phyloP scores from a whole-genome alignment of 2,888 invertebrate genomes.

The Cheilosia soror region DNA sequence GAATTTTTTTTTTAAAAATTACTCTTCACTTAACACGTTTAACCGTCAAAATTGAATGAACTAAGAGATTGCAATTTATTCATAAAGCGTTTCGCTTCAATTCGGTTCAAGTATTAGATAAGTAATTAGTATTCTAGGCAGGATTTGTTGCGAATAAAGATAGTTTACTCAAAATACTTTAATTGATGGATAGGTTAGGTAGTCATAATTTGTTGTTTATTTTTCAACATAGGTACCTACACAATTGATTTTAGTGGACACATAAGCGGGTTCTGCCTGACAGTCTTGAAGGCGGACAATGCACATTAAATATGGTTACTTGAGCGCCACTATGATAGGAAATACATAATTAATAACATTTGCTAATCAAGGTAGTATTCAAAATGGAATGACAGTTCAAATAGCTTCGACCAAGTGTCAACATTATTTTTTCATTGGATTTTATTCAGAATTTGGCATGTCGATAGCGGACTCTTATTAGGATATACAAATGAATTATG shows the following conservation, averaged over 20 bases:
- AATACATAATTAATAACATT: not conserved
- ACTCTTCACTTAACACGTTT: not conserved
- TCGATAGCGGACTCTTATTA: too few relatives aligned
- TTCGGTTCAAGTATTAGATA: conserved; percentile 11
- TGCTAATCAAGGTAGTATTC: not conserved
- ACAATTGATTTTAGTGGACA: conserved; percentile 7
- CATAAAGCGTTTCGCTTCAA: conserved; percentile 6
- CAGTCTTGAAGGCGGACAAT: not conserved
- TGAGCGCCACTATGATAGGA: not conserved
- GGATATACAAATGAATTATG: too few relatives aligned
- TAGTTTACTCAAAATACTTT: not conserved
- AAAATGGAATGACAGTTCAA: too few relatives aligned
- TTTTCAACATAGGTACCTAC: not conserved
- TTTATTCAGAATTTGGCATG: too few relatives aligned
- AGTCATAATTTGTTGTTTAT: conserved; percentile 4
- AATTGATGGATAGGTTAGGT: not conserved
- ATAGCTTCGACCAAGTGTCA: too few relatives aligned
- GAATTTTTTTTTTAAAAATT: not conserved
- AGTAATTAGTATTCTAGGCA: conserved; percentile 13
- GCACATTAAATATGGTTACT: not conserved
- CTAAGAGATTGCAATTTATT: conserved; percentile 14
- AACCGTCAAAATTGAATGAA: not conserved
- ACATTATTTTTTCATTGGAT: too few relatives aligned
- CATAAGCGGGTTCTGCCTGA: not conserved
- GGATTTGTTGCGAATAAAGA: not conserved